Evolutionary conservation across 2,113 vertebrate genomes (phyloP).

Genomic region (Chionis minor): DNA sequence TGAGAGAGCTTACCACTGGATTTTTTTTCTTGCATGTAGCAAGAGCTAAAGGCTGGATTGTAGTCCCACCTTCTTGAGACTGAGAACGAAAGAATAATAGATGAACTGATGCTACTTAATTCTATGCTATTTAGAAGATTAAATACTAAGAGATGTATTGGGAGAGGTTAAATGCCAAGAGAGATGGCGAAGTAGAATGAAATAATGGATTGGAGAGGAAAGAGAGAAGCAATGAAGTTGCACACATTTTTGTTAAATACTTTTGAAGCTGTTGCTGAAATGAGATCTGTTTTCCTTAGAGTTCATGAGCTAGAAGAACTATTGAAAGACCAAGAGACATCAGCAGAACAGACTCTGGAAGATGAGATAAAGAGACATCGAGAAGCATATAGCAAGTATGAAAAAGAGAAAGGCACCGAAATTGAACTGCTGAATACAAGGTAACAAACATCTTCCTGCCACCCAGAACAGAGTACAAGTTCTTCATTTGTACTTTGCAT

Average conservation of each 20-base stretch:
- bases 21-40: neutral
- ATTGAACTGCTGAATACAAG: constrained; percentile 88
- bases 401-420: constrained; percentile 88
- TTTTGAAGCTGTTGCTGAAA: neutral
- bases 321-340: constrained; percentile 92
- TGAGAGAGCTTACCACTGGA: neutral
- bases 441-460: constrained; percentile 62
- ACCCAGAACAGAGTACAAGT: neutral
- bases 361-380: constrained; percentile 86
- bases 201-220: neutral
- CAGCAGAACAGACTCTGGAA: constrained; percentile 83
- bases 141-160: neutral
- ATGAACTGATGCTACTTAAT: neutral
- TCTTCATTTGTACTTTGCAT: neutral
- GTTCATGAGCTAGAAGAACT: constrained; percentile 95
- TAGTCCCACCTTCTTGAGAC: neutral
- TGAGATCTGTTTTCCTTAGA: constrained; percentile 64
- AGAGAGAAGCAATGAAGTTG: neutral
- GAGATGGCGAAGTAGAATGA: neutral
- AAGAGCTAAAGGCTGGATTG: neutral
- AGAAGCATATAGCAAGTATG: constrained; percentile 87
- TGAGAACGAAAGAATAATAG: neutral
- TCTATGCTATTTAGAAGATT: neutral
- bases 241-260: neutral
- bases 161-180: neutral